Percentiles rank a stretch among this genome's conserved stretches.
phyloP scores from a whole-genome alignment of 2,797 vertebrate species.

The Melanotaenia boesemani region DNA sequence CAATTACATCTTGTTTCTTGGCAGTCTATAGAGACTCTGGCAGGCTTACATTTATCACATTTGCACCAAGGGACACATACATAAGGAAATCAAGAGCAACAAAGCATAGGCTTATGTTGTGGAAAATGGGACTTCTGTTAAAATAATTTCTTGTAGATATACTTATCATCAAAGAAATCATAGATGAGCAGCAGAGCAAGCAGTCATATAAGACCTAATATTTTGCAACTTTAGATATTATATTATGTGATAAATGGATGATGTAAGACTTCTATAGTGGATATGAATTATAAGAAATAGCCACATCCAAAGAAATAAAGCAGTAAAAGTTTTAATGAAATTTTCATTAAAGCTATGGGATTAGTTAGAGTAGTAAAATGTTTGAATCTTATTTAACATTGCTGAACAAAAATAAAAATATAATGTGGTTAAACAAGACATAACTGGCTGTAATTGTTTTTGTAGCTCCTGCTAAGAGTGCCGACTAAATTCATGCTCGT shows the following conservation, averaged over 20 bases:
- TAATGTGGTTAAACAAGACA: neutral
- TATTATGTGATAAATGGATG: neutral
- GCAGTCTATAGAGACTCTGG: neutral
- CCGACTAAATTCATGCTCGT: slow-evolving; percentile 54
- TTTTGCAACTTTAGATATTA: neutral
- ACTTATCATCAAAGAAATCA: neutral
- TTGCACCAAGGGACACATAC: no score
- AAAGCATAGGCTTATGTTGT: no score
- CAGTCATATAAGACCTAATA: neutral
- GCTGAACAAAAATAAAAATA: neutral
- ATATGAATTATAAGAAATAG: neutral
- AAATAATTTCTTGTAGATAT: neutral
- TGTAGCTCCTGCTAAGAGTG: slow-evolving; percentile 18
- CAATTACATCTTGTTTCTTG: slow-evolving; percentile 27
- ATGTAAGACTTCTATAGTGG: neutral
- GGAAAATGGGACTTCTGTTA: no score
- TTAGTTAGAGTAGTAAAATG: neutral
- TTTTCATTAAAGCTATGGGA: slow-evolving; percentile 1
- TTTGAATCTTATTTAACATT: neutral
- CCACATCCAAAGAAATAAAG: slow-evolving; percentile 14
- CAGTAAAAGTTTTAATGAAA: slow-evolving; percentile 40
- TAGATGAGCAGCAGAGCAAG: slow-evolving; percentile 5
- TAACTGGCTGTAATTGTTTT: neutral
- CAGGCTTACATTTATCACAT: no score
- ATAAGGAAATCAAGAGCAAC: no score